phyloP scores from a whole-genome alignment of 2,113 vertebrate genomes.

The Stigmatopora nigra region DNA sequence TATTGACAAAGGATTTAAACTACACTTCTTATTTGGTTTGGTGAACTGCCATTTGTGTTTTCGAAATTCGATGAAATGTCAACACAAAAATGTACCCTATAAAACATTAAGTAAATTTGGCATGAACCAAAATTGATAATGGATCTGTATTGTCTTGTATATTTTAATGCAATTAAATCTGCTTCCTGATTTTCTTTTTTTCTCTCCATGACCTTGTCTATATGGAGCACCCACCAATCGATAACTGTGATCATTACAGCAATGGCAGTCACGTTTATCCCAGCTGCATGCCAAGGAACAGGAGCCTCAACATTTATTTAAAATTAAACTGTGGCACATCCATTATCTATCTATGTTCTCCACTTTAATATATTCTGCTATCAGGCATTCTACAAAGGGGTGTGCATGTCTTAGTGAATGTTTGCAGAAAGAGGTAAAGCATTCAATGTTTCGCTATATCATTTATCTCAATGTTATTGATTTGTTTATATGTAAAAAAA shows the following conservation, averaged over 20 bases:
- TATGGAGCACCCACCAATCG: conserved; percentile 31
- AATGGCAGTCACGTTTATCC: conserved; percentile 49
- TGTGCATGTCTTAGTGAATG: neutral
- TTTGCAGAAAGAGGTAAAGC: neutral
- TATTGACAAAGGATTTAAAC: too few relatives aligned
- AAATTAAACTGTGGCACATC: conserved; percentile 25
- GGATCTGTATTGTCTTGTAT: conserved; percentile 21
- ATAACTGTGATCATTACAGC: conserved; percentile 51
- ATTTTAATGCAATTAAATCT: conserved; percentile 38
- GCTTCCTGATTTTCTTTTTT: conserved; percentile 8
- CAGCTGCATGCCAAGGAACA: conserved; percentile 35
- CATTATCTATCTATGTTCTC: neutral
- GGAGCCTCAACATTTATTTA: conserved; percentile 37
- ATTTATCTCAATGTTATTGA: neutral
- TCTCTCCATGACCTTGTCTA: conserved; percentile 46
- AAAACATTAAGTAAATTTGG: neutral
- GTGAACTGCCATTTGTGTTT: too few relatives aligned
- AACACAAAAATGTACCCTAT: neutral
- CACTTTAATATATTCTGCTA: neutral
- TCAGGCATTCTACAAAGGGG: neutral
- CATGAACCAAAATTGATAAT: conserved; percentile 17
- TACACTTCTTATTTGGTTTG: too few relatives aligned
- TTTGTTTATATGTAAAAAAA: neutral
- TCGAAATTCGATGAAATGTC: too few relatives aligned
- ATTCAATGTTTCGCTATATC: neutral